Evolutionary conservation across 2,888 invertebrate genomes (phyloP), one percentile per base, ranked within the genome.

Genomic region (Drosophila lutescens): DNA sequence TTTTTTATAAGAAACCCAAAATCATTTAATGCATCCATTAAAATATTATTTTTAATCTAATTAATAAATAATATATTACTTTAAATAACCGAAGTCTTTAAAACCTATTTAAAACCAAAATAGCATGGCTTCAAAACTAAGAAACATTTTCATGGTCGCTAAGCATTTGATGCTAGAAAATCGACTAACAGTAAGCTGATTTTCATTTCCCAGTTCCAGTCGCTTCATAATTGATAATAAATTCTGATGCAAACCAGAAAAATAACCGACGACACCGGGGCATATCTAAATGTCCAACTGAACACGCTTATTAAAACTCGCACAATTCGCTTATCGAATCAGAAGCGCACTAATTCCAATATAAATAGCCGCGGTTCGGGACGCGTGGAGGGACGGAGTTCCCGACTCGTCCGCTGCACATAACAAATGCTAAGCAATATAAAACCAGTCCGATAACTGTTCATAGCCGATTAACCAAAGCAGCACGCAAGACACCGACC

Each of bases 391-490:
- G 41, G 17, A 15, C 36, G 26, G n/a, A 17, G 40, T 17, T 54
- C 53, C 26, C 6, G 38, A 62, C 30, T 47, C 61, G 63, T 77
- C 62, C 72, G 69, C 82, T 61, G 62, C 79, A 86, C 61, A 80
- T 82, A 49, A 49, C 62, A 63, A 63, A 62, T 62, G 62, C 62
- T 63, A 10, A 62, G 49, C 62, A 26, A 63, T 63, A 63, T 49
- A 63, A 89, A 85, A 85, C 85, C 89, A 87, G 85, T 85, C 89
- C 87, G 85, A 87, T 85, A 85, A 85, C 85, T 85, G 85, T 85
- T 85, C 85, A 85, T 85, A 84, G 84, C 81, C 87, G 86, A 85
- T 85, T 85, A 85, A 84, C 79, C 78, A 75, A 54, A 88, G 77
- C 81, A 71, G 89, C 87, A 89, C 85, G 85, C 89, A 84, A 87